Conservation (phyloP, 2,113 vertebrate genomes). For the Cochlearius cochlearius region DNA sequence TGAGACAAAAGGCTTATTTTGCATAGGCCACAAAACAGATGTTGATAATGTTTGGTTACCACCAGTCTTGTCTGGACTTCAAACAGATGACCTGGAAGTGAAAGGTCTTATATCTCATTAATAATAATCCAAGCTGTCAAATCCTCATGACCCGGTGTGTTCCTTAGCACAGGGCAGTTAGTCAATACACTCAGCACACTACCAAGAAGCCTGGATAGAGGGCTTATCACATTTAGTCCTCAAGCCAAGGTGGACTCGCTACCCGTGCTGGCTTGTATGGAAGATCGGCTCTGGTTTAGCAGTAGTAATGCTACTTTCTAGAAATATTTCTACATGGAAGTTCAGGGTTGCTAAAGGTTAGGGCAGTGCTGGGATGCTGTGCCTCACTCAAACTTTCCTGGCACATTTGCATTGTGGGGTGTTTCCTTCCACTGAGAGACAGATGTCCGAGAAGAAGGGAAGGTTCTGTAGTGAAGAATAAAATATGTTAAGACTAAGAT, state of each 20-base stretch:
- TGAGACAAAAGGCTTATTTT: slow-evolving; percentile 30
- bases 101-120: slow-evolving; percentile 60
- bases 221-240: not conserved
- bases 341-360: not conserved
- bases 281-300: not conserved
- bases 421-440: not conserved
- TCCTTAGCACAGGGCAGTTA: not conserved
- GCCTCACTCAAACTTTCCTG: not conserved
- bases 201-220: not conserved
- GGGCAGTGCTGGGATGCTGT: not conserved
- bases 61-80: slow-evolving; percentile 39
- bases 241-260: not conserved
- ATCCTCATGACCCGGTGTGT: not conserved
- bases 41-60: slow-evolving; percentile 13
- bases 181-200: not conserved
- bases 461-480: not conserved
- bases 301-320: not conserved
- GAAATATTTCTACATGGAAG: not conserved
- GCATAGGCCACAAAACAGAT: slow-evolving; percentile 38
- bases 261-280: not conserved
- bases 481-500: not conserved
- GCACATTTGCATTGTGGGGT: not conserved
- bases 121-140: slow-evolving; percentile 51
- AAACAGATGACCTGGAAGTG: slow-evolving; percentile 58
- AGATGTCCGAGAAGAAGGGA: not conserved